phyloP scores from a whole-genome alignment of 2,888 invertebrate genomes.

The Rotaria macrura region DNA sequence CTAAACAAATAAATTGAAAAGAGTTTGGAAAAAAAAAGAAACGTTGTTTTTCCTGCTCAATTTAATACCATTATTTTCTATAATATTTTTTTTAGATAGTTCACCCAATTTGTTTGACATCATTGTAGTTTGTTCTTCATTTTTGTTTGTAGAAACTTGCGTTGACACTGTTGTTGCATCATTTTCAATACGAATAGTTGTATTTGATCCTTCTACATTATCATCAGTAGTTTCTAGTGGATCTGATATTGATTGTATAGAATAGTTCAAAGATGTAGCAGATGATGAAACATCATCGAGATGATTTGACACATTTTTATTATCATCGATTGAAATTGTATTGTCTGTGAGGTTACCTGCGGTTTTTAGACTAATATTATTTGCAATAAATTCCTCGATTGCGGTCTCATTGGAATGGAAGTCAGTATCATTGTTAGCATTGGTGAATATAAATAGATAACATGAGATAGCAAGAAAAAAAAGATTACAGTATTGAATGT shows the following conservation, averaged over 20 bases:
- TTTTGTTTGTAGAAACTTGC: neutral
- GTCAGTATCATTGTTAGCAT: neutral
- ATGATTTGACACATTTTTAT: neutral
- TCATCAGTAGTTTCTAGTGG: neutral
- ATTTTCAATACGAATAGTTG: neutral
- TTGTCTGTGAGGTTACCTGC: neutral
- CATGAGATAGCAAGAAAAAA: neutral
- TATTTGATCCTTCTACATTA: neutral
- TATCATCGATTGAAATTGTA: neutral
- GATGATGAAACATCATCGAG: neutral
- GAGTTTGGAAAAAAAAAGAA: no score
- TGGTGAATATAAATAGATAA: neutral
- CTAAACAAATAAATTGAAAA: neutral
- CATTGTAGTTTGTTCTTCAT: neutral
- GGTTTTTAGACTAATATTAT: neutral
- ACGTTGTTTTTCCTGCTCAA: neutral
- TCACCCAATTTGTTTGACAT: constrained; percentile 37
- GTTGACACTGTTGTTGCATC: neutral
- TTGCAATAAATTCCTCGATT: neutral
- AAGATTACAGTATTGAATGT: neutral
- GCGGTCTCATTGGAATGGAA: neutral
- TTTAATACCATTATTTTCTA: constrained; percentile 34
- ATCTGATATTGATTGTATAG: neutral
- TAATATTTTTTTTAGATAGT: constrained; percentile 43
- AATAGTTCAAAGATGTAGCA: neutral